Conservation (phyloP, 2,888 invertebrate genomes). For the Phaedon cochleariae region DNA sequence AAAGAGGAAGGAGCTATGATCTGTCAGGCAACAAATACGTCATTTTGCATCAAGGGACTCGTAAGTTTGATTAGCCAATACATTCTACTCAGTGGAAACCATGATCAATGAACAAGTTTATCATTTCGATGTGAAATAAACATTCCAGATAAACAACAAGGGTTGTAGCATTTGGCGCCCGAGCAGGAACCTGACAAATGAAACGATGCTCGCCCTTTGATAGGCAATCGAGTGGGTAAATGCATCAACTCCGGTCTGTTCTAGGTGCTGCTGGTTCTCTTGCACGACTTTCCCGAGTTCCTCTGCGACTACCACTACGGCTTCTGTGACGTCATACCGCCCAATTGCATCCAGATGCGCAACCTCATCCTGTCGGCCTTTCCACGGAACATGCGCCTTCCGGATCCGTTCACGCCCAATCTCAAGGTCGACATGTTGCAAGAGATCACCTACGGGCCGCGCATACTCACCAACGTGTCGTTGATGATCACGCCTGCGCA, state of each 20-base stretch:
- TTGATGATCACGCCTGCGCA: conserved; percentile 85
- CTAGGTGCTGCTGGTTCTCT: conserved; percentile 89
- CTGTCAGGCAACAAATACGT: no score
- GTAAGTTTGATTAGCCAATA: no score
- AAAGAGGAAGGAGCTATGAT: no score
- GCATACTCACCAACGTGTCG: conserved; percentile 88
- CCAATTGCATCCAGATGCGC: conserved; percentile 98
- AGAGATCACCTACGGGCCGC: conserved; percentile 88
- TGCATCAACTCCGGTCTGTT: conserved; percentile 5
- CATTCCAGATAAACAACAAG: no score
- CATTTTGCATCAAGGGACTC: no score
- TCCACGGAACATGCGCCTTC: conserved; percentile 96
- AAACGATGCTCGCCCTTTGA: no score
- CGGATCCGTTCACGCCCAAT: conserved; percentile 98
- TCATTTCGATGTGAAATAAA: no score
- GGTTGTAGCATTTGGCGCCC: no score
- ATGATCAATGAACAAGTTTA: no score
- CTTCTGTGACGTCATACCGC: conserved; percentile 98
- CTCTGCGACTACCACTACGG: conserved; percentile 99
- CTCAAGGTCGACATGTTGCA: conserved; percentile 91
- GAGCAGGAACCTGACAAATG: no score
- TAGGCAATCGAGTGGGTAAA: no score
- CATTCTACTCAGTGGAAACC: no score
- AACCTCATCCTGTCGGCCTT: conserved; percentile 98
- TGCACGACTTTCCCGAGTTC: conserved; percentile 99